phyloP scores from a whole-genome alignment of 2,797 vertebrate species.

The Chaetophractus vellerosus region DNA sequence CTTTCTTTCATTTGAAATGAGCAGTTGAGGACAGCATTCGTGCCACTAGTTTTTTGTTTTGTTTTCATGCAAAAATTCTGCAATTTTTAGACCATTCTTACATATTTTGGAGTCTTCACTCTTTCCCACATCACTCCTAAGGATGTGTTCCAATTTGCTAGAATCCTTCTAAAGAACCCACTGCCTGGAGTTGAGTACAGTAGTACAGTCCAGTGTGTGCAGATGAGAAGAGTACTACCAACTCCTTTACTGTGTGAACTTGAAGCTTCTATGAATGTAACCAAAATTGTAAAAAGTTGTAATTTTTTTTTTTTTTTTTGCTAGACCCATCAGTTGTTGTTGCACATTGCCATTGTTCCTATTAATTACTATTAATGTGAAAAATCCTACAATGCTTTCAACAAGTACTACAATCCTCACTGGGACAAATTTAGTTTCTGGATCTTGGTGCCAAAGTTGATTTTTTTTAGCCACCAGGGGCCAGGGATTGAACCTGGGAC shows the following conservation, averaged over 20 bases:
- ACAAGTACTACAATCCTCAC: not conserved
- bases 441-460: not conserved
- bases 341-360: not conserved
- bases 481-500: too few species aligned
- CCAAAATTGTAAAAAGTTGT: not conserved
- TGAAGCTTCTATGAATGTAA: not conserved
- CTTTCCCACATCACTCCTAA: not conserved
- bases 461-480: too few species aligned
- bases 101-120: not conserved
- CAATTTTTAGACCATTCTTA: not conserved
- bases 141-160: not conserved
- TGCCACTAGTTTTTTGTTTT: slow-evolving; percentile 30
- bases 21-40: not conserved
- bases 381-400: slow-evolving; percentile 10
- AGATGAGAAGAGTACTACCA: not conserved
- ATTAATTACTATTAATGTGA: not conserved
- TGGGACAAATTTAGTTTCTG: slow-evolving; percentile 14
- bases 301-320: not conserved
- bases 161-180: not conserved
- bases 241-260: not conserved
- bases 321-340: not conserved
- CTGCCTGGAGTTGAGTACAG: not conserved
- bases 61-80: not conserved
- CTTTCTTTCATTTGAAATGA: slow-evolving; percentile 44
- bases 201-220: not conserved